These are phyloP conservation scores for Stylophora pistillata DNA, from an alignment of 64 coral and sea anemone genomes.

Conservation along the genomic window DNA sequence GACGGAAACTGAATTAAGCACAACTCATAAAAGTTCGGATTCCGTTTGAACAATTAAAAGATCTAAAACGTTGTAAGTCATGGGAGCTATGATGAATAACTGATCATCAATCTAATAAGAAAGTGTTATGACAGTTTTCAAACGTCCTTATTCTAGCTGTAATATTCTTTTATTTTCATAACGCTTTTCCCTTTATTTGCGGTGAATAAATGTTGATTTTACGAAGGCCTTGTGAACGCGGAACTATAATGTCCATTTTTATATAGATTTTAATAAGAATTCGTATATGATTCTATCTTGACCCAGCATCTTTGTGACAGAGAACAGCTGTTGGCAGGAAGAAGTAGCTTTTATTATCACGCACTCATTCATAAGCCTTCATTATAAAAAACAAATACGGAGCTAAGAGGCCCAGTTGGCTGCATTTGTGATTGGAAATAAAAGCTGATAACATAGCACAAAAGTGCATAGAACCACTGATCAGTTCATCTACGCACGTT, in stretches of 20 bases:
- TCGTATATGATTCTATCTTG: neutral
- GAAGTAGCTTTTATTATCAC: neutral
- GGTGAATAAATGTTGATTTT: neutral
- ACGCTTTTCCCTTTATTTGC: neutral
- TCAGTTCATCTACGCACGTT: neutral
- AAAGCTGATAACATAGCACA: neutral
- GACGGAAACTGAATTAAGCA: too few relatives aligned
- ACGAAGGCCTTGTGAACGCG: neutral
- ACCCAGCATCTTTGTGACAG: neutral
- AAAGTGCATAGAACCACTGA: neutral
- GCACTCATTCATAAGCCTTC: neutral
- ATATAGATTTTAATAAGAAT: neutral
- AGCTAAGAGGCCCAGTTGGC: neutral
- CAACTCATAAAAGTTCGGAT: too few relatives aligned
- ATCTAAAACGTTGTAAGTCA: too few relatives aligned
- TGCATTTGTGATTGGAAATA: neutral
- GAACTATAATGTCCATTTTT: neutral
- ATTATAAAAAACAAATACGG: neutral
- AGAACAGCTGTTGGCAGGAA: neutral
- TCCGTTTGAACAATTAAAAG: too few relatives aligned
- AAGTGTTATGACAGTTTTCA: too few relatives aligned
- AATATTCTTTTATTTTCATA: neutral
- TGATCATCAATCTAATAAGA: too few relatives aligned
- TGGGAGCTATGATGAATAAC: too few relatives aligned
- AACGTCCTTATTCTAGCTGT: too few relatives aligned